These are phyloP conservation scores for Manis javanica DNA, from an alignment of 2,797 vertebrate species.

Conservation along the genomic window DNA sequence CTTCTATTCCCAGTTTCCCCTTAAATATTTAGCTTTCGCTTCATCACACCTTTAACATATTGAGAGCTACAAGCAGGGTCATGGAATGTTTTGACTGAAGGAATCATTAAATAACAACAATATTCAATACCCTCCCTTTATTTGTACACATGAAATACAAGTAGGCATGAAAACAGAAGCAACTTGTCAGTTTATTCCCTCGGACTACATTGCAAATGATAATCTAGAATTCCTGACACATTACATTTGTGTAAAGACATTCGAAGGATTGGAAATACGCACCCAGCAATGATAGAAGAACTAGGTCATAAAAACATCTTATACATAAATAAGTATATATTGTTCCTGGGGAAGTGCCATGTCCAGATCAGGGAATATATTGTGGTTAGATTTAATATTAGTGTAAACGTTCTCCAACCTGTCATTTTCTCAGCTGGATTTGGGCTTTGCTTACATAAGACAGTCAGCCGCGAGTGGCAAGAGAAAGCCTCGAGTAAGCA, in stretches of 20 bases:
- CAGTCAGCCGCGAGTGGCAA: not conserved
- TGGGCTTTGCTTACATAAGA: not conserved
- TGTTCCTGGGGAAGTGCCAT: not conserved
- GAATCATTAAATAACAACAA: not conserved
- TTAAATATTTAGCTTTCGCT: not conserved
- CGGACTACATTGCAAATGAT: not conserved
- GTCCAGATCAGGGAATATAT: not conserved
- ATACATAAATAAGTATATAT: not conserved
- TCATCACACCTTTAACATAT: not conserved
- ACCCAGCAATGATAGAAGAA: not conserved
- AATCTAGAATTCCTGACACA: not conserved
- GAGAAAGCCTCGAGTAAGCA: not conserved
- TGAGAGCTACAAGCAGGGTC: not conserved
- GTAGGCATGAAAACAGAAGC: not conserved
- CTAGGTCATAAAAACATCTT: not conserved
- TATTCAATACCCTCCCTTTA: not conserved
- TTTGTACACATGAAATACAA: not conserved
- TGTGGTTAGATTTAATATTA: not conserved
- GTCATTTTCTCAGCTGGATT: not conserved
- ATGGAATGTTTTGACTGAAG: constrained; percentile 10
- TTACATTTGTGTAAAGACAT: not conserved
- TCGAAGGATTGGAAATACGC: not conserved
- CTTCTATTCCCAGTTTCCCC: not conserved
- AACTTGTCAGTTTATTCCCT: not conserved
- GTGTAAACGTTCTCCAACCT: not conserved